These are phyloP conservation scores for Rhinatrema bivittatum DNA, from an alignment of 2,797 vertebrate genomes.

Conservation along the genomic window DNA sequence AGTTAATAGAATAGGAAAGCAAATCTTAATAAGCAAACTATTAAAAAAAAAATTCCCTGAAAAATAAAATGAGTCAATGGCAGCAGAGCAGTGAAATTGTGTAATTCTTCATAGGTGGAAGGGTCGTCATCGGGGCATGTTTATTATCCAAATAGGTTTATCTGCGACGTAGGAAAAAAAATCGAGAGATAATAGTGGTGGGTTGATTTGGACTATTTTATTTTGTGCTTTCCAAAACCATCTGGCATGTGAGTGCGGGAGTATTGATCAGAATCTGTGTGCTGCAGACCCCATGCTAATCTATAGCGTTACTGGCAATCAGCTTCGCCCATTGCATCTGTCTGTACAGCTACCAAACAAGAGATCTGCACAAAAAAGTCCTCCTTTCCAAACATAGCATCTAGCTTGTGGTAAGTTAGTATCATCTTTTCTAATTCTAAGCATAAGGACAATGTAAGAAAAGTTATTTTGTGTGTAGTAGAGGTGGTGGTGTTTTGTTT, in stretches of 20 bases:
- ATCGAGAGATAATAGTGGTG: conserved; percentile 26
- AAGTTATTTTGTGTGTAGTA: conserved; percentile 38
- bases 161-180: conserved; percentile 12
- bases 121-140: not conserved
- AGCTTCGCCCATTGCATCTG: conserved; percentile 57
- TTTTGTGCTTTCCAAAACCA: conserved; percentile 60
- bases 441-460: conserved; percentile 18
- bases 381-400: conserved; percentile 43
- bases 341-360: conserved; percentile 36
- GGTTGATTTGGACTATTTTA: conserved; percentile 39
- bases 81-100: too few species aligned
- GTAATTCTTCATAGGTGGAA: conserved; percentile 5
- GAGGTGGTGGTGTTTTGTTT: not conserved
- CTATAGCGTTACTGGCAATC: conserved; percentile 69
- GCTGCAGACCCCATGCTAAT: conserved; percentile 77
- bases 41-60: too few species aligned
- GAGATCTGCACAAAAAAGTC: conserved; percentile 42
- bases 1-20: too few species aligned
- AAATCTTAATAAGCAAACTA: too few species aligned
- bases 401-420: conserved; percentile 48
- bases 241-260: conserved; percentile 68
- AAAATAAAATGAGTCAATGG: too few species aligned
- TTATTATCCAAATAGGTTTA: conserved; percentile 7
- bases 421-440: conserved; percentile 32
- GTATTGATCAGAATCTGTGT: conserved; percentile 77